Evolutionary conservation across 2,797 vertebrate species (phyloP).

Genomic region (Scarus forsteni): DNA sequence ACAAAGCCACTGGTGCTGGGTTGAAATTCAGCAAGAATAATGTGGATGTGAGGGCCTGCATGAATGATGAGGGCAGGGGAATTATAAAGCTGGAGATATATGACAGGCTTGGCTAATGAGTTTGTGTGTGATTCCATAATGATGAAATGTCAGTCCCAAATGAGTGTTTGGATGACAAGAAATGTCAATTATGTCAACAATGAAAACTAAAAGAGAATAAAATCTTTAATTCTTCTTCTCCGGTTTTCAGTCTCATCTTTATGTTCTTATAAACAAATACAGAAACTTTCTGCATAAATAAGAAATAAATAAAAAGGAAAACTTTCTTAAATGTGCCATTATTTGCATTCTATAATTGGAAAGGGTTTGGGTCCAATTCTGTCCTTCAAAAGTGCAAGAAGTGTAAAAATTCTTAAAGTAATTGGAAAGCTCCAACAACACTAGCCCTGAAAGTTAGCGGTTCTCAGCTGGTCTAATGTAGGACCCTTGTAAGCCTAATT

Average conservation of each 20-base stretch:
- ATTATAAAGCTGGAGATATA: conserved; percentile 75
- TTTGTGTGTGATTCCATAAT: neutral
- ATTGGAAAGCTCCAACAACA: too few species aligned
- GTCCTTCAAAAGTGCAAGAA: too few species aligned
- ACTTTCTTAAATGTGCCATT: too few species aligned
- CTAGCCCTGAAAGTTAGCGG: too few species aligned
- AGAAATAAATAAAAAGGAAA: neutral
- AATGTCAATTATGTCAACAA: neutral
- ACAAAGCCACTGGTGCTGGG: conserved; percentile 58
- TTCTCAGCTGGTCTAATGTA: too few species aligned
- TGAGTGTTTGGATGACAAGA: neutral
- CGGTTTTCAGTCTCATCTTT: neutral
- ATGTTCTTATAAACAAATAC: neutral
- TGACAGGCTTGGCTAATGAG: conserved; percentile 51
- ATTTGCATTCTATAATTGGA: too few species aligned
- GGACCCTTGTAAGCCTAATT: too few species aligned
- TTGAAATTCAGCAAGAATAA: neutral
- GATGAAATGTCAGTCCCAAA: neutral
- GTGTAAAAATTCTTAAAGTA: too few species aligned
- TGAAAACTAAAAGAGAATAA: conserved; percentile 49
- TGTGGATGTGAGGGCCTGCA: conserved; percentile 70
- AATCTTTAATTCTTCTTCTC: neutral
- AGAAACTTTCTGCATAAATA: neutral
- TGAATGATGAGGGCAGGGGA: conserved; percentile 70
- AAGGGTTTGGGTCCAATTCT: too few species aligned